Percentiles rank a stretch among this genome's conserved stretches.
phyloP scores from a whole-genome alignment of 2,113 vertebrate genomes.

The Odontesthes bonariensis region DNA sequence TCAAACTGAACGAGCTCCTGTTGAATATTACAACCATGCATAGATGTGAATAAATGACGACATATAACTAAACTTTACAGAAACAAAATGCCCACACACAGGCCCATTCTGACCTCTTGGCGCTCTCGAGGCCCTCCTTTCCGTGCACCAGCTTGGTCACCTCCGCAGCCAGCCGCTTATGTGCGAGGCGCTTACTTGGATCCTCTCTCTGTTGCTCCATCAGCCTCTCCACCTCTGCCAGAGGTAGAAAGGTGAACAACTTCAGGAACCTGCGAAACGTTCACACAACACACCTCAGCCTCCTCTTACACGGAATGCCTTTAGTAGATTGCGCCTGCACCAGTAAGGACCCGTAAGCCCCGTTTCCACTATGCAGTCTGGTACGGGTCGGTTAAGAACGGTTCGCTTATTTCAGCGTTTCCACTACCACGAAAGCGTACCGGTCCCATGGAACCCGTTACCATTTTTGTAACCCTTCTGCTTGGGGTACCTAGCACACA shows the following conservation, averaged over 20 bases:
- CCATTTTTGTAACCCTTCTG: no score
- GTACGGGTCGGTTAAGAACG: no score
- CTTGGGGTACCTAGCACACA: no score
- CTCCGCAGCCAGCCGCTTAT: slow-evolving; percentile 95
- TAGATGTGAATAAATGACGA: not conserved
- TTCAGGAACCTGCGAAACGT: slow-evolving; percentile 88
- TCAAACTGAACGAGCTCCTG: not conserved
- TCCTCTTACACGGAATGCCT: not conserved
- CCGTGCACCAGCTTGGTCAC: slow-evolving; percentile 97
- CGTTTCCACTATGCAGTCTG: no score
- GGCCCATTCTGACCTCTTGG: slow-evolving; percentile 87
- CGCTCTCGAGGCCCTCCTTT: slow-evolving; percentile 91
- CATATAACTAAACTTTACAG: not conserved
- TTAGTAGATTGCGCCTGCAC: not conserved
- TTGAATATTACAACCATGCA: not conserved
- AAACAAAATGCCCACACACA: not conserved
- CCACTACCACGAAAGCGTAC: no score
- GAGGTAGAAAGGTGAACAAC: slow-evolving; percentile 93
- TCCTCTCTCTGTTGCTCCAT: slow-evolving; percentile 91
- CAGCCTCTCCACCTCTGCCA: slow-evolving; percentile 90
- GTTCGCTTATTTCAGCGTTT: no score
- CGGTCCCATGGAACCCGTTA: no score
- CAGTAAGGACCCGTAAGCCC: no score
- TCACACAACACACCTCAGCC: not conserved
- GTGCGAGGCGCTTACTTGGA: slow-evolving; percentile 88